phyloP scores from a whole-genome alignment of 2,888 invertebrate species.

The Plebejus melissa region DNA sequence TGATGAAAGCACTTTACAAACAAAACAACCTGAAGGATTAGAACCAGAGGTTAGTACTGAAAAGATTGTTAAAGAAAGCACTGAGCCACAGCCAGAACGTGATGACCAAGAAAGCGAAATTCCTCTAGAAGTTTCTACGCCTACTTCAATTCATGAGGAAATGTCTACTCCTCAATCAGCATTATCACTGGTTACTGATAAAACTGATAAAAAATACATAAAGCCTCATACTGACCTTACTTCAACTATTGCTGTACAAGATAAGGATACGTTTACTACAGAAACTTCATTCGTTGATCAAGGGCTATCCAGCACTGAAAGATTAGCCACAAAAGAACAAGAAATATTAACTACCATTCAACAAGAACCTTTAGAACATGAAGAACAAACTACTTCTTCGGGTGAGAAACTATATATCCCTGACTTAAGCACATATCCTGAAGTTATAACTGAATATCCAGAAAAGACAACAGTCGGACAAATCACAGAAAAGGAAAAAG shows the following conservation, averaged over 20 bases:
- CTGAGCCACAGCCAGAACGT: neutral
- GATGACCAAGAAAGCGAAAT: neutral
- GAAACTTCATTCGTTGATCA: neutral
- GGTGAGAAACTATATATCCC: constrained; percentile 21
- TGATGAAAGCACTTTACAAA: constrained; percentile 5
- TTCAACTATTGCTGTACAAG: constrained; percentile 3
- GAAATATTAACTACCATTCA: constrained; percentile 3
- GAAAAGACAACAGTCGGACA: constrained; percentile 28
- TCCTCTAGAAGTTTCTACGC: constrained; percentile 1
- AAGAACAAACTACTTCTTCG: neutral
- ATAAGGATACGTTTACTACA: neutral
- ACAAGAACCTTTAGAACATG: neutral
- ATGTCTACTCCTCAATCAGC: constrained; percentile 8
- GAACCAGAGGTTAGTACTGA: constrained; percentile 6
- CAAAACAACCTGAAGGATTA: neutral
- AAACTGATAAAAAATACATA: neutral
- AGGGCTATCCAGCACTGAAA: constrained; percentile 2
- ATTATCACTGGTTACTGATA: constrained; percentile 18
- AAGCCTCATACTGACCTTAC: neutral
- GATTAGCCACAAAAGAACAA: neutral
- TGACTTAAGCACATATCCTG: neutral
- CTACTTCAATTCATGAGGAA: neutral
- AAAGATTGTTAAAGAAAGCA: constrained; percentile 2
- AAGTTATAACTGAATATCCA: constrained; percentile 25
- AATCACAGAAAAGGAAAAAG: neutral